A percentile compares a stretch with the other conserved stretches of the same genome.
phyloP scores from a whole-genome alignment of 2,797 vertebrate genomes.

The Denticeps clupeoides region DNA sequence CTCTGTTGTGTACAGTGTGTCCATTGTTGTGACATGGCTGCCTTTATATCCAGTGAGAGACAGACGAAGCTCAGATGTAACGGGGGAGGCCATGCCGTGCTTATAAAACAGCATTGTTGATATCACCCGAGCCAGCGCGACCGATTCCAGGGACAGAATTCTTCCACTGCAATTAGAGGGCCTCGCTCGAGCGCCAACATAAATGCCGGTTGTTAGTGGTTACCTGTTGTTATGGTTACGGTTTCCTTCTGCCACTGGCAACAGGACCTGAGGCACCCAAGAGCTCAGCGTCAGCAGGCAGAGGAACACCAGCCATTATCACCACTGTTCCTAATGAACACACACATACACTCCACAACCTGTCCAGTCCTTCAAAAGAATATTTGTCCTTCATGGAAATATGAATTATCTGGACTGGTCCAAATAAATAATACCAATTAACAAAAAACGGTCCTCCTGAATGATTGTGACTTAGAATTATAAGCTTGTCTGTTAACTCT shows the following conservation, averaged over 20 bases:
- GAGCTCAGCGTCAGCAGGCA: slow-evolving; percentile 20
- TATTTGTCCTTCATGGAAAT: too few relatives aligned
- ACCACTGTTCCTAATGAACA: background rate
- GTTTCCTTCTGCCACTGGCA: slow-evolving; percentile 40
- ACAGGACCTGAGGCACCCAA: slow-evolving; percentile 37
- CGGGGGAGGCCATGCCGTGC: background rate
- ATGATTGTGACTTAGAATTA: slow-evolving; percentile 22
- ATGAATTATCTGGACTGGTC: too few relatives aligned
- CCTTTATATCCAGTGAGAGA: background rate
- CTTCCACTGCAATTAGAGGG: slow-evolving; percentile 50
- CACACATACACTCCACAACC: background rate
- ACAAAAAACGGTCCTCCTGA: slow-evolving; percentile 10
- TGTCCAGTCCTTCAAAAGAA: background rate
- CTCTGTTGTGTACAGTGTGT: too few relatives aligned
- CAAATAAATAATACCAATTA: slow-evolving; percentile 20
- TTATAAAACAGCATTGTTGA: slow-evolving; percentile 19
- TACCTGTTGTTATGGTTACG: slow-evolving; percentile 69
- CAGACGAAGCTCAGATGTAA: background rate
- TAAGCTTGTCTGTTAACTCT: slow-evolving; percentile 12
- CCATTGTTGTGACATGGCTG: background rate
- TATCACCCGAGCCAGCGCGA: slow-evolving; percentile 26
- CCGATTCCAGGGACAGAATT: slow-evolving; percentile 38
- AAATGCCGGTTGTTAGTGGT: slow-evolving; percentile 57
- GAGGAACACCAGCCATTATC: background rate
- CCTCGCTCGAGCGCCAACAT: slow-evolving; percentile 43